These are phyloP conservation scores for Pogoniulus pusillus DNA, from an alignment of 2,797 vertebrate species.

Conservation along the genomic window DNA sequence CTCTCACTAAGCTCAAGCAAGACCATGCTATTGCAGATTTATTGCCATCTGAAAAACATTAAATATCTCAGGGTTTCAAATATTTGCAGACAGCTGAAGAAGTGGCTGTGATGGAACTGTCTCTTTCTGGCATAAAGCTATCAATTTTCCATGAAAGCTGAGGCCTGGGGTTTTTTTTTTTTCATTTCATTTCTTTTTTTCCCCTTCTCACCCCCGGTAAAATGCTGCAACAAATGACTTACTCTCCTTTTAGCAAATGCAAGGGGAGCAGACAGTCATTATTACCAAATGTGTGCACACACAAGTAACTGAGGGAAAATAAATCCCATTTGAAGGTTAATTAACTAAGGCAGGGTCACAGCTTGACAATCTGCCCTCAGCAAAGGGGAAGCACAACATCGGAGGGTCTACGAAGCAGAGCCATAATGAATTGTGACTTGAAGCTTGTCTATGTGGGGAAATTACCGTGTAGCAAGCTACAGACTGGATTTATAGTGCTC, in stretches of 20 bases:
- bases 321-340: constrained; percentile 73
- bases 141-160: constrained; percentile 63
- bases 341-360: constrained; percentile 71
- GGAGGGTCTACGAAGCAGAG: constrained; percentile 17
- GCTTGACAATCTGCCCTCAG: constrained; percentile 69
- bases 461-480: not conserved
- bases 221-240: constrained; percentile 54
- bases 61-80: constrained; percentile 69
- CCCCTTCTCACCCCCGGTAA: constrained; percentile 32
- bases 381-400: constrained; percentile 60
- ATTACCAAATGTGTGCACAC: constrained; percentile 57
- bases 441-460: constrained; percentile 53
- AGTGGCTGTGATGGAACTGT: constrained; percentile 71
- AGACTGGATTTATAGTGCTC: constrained; percentile 34
- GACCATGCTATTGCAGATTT: constrained; percentile 56
- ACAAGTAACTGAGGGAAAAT: constrained; percentile 68
- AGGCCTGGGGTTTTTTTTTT: constrained; percentile 1
- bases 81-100: constrained; percentile 73
- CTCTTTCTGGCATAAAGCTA: constrained; percentile 72
- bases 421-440: constrained; percentile 62
- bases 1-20: constrained; percentile 55
- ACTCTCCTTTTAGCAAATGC: constrained; percentile 24
- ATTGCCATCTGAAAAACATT: constrained; percentile 72
- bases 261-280: constrained; percentile 44
- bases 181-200: not conserved